A percentile compares a stretch with the other conserved stretches of the same genome.
These are phyloP conservation scores for Periophthalmus modestus DNA, from an alignment of 2,113 vertebrate genomes.

Conservation along the genomic window DNA sequence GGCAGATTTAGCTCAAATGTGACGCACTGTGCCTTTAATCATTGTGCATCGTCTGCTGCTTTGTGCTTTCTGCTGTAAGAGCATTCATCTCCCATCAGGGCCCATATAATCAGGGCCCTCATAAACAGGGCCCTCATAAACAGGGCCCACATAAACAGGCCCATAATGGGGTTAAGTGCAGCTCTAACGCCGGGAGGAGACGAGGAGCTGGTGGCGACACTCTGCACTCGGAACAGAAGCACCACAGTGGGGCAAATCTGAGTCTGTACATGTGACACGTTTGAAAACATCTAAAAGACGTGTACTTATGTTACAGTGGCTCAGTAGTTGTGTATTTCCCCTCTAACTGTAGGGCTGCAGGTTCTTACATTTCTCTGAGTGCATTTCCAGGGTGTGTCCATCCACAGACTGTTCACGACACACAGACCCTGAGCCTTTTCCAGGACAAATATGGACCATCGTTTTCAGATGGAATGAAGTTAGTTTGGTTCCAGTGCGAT, in stretches of 20 bases:
- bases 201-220: background rate
- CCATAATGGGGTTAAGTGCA: constrained; percentile 2
- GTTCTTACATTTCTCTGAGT: too few species aligned
- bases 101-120: background rate
- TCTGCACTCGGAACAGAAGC: background rate
- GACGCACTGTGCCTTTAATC: background rate
- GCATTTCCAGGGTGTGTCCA: too few species aligned
- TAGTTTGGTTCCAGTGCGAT: too few species aligned
- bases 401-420: too few species aligned
- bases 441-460: too few species aligned
- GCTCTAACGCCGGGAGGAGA: background rate
- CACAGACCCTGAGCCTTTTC: too few species aligned
- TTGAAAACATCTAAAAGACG: too few species aligned
- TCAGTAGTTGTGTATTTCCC: too few species aligned
- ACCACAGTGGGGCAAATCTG: background rate
- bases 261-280: background rate
- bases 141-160: background rate
- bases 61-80: background rate
- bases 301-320: too few species aligned
- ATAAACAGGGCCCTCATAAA: background rate
- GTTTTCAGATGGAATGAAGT: too few species aligned
- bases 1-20: too few species aligned
- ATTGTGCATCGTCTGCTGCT: background rate
- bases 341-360: too few species aligned
- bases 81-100: background rate